Base-by-base conservation (phyloP, 2,888 invertebrate genomes). In the Drosophila nigricruria region DNA sequence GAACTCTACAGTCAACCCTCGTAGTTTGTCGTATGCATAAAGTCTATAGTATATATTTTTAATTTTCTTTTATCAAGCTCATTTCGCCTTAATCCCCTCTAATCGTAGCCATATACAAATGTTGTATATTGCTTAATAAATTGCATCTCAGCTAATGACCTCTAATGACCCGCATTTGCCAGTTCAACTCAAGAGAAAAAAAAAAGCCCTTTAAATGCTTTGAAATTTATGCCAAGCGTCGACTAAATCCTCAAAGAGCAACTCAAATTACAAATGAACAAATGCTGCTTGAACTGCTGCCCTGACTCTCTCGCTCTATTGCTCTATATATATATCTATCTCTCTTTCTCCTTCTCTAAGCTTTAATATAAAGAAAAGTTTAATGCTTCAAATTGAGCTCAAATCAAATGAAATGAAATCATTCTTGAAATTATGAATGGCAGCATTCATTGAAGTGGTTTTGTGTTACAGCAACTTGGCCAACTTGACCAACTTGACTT, bases 351-450 rank as follows among this genome's bases (percentile, higher is more conserved):
- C 3, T 6, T 36, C 12, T 5, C 42, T 38, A 14, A 18, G 23
- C 18, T 38, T 64, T 34, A n/a, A 27, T 3, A n/a, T 14, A 6
- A 30, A 30, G 30, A 30, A 36, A 58, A 59, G 45, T 61, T 53
- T n/a, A n/a, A n/a, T n/a, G 27, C 23, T 20, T 32, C 10, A 23
- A 45, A 40, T 68, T 42, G 42, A 36, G 27, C 27, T 54, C 43
- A 36, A 36, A 47, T 58, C 45, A 58, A 58, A 58, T 47, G 47
- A 58, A 58, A 58, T 58, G 40, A 58, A 75, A 50, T 73, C 53
- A 73, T 38, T 54, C 47, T 73, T 49, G 23, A 74, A 59, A 47
- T 63, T 40, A 57, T 56, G 40, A 47, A 64, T 38, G 10, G 25
- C 1, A 32, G 38, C 49, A 49, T 20, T 36, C 40, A 59, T 50